Percentiles rank a stretch among this genome's conserved stretches.
These are phyloP conservation scores for Stenopsyche tienmushanensis DNA, from an alignment of 1,140 invertebrate genomes.

Conservation along the genomic window DNA sequence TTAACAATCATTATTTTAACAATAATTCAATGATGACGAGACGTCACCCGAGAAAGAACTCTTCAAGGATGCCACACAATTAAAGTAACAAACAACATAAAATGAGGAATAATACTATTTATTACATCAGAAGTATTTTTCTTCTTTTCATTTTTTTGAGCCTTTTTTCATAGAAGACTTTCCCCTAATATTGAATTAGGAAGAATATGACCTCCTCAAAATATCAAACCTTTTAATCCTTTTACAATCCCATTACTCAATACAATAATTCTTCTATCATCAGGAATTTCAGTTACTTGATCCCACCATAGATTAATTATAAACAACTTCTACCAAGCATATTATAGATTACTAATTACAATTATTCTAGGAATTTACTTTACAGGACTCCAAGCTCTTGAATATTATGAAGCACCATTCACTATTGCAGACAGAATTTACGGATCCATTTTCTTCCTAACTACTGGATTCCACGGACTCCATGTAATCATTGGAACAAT, in stretches of 20 bases:
- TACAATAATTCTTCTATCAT: conserved; percentile 60
- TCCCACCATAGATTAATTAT: conserved; percentile 57
- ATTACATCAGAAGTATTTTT: conserved; percentile 66
- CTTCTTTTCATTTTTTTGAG: conserved; percentile 64
- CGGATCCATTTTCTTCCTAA: conserved; percentile 69
- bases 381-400: conserved; percentile 51
- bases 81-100: conserved; percentile 53
- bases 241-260: conserved; percentile 64
- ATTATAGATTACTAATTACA: conserved; percentile 55
- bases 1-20: conserved; percentile 52
- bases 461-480: conserved; percentile 71
- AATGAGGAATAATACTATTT: conserved; percentile 63
- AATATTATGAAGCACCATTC: conserved; percentile 57
- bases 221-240: conserved; percentile 62
- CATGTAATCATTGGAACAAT: conserved; percentile 70
- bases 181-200: conserved; percentile 63
- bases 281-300: conserved; percentile 58
- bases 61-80: conserved; percentile 57
- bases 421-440: conserved; percentile 59
- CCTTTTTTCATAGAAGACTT: conserved; percentile 65
- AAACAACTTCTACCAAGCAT: conserved; percentile 51
- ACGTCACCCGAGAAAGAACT: conserved; percentile 59
- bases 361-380: conserved; percentile 60
- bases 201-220: conserved; percentile 57
- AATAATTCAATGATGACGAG: conserved; percentile 65